Conservation (phyloP, 2,888 invertebrate species). For the Drosophila rellima region DNA sequence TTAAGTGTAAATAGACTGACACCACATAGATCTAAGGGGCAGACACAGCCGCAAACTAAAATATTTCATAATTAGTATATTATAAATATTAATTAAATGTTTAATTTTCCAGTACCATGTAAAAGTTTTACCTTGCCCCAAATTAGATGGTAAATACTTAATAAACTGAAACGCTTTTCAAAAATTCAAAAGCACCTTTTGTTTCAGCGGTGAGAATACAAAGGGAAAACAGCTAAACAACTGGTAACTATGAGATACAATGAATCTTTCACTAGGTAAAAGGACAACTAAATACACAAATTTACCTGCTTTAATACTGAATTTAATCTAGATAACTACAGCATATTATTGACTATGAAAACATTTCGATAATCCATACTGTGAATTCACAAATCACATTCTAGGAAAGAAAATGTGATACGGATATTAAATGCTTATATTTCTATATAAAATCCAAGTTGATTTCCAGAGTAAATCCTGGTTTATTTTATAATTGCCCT, state of each 20-base stretch:
- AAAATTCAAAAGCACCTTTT: constrained; percentile 17
- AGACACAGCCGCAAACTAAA: not conserved
- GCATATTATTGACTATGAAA: not conserved
- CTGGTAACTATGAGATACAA: not conserved
- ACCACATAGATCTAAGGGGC: not conserved
- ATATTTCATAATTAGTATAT: not conserved
- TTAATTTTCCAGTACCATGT: not conserved
- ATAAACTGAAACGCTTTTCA: constrained; percentile 18
- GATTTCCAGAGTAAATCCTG: not conserved
- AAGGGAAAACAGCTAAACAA: constrained; percentile 8
- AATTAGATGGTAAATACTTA: constrained; percentile 20
- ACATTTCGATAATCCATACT: not conserved
- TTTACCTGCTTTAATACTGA: not conserved
- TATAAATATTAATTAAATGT: constrained; percentile 6
- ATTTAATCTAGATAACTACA: too few relatives aligned
- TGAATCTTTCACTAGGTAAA: not conserved
- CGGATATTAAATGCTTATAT: not conserved
- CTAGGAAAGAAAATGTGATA: not conserved
- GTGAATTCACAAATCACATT: not conserved
- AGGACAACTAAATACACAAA: constrained; percentile 6
- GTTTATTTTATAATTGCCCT: not conserved
- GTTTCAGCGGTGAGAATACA: not conserved
- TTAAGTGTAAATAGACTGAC: not conserved
- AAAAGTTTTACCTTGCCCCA: constrained; percentile 1
- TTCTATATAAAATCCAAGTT: not conserved